Conservation (phyloP, 2,797 vertebrate genomes). For the Nasua narica region DNA sequence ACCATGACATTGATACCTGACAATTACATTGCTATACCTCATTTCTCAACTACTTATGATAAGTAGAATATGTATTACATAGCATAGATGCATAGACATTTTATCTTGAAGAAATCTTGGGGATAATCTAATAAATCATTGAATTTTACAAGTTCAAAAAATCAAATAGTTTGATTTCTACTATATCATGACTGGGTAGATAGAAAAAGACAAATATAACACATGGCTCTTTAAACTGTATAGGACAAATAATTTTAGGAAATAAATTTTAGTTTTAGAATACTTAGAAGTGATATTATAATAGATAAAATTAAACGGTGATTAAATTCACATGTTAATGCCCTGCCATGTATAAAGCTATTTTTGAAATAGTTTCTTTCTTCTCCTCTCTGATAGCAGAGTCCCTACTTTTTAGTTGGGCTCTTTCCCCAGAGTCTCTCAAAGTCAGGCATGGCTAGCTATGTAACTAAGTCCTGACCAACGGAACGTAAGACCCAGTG, state of each 20-base stretch:
- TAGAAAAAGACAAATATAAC: background rate
- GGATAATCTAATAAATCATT: background rate
- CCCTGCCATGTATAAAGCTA: background rate
- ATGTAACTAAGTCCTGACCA: background rate
- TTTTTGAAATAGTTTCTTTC: background rate
- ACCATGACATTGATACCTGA: background rate
- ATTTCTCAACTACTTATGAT: background rate
- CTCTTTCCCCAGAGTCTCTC: too few relatives aligned
- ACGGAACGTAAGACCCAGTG: background rate
- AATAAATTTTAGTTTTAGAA: background rate
- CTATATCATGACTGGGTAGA: background rate
- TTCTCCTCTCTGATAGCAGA: background rate
- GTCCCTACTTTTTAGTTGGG: background rate
- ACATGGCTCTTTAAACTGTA: background rate
- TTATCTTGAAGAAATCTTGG: background rate
- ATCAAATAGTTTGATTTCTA: background rate
- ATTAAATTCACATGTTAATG: background rate
- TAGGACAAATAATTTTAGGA: background rate
- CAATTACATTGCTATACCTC: background rate
- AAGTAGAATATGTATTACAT: background rate
- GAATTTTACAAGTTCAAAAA: background rate
- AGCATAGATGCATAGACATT: background rate
- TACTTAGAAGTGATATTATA: background rate
- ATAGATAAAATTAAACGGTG: background rate
- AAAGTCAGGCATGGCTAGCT: background rate